A percentile compares a stretch with the other conserved stretches of the same genome.
phyloP scores from a whole-genome alignment of 2,113 vertebrate species.

The Conger conger region DNA sequence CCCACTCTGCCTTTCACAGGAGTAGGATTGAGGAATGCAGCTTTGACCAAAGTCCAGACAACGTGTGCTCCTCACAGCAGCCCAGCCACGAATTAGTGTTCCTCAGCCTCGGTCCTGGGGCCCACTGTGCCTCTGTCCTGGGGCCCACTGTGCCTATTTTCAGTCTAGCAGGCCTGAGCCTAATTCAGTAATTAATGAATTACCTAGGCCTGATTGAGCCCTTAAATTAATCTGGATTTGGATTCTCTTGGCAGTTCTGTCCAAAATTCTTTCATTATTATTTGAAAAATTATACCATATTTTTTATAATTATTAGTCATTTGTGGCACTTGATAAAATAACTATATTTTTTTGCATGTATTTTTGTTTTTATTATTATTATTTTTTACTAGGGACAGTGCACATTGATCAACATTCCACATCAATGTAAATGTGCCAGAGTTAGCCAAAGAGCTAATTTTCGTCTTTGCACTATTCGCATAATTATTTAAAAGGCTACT shows the following conservation, averaged over 20 bases:
- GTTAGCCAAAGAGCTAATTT: too few relatives aligned
- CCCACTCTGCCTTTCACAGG: conserved; percentile 61
- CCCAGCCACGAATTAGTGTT: background rate
- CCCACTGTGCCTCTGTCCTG: too few relatives aligned
- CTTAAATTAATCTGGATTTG: background rate
- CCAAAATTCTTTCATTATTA: background rate
- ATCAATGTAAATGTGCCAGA: too few relatives aligned
- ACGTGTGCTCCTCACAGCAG: background rate
- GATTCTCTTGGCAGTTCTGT: background rate
- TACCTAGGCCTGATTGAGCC: background rate
- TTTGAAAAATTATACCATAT: background rate
- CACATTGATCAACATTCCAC: too few relatives aligned
- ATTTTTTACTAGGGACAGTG: too few relatives aligned
- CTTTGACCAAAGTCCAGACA: conserved; percentile 75
- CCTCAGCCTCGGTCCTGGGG: background rate
- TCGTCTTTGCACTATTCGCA: background rate
- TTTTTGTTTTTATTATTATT: too few relatives aligned
- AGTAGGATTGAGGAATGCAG: conserved; percentile 76
- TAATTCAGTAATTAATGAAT: background rate
- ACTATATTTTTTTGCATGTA: too few relatives aligned
- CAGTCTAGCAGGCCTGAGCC: background rate
- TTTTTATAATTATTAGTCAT: background rate
- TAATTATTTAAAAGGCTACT: background rate
- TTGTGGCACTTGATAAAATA: too few relatives aligned
- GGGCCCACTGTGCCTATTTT: background rate